Conservation (phyloP, 2,797 vertebrate species). For the Eptatretus atami region DNA sequence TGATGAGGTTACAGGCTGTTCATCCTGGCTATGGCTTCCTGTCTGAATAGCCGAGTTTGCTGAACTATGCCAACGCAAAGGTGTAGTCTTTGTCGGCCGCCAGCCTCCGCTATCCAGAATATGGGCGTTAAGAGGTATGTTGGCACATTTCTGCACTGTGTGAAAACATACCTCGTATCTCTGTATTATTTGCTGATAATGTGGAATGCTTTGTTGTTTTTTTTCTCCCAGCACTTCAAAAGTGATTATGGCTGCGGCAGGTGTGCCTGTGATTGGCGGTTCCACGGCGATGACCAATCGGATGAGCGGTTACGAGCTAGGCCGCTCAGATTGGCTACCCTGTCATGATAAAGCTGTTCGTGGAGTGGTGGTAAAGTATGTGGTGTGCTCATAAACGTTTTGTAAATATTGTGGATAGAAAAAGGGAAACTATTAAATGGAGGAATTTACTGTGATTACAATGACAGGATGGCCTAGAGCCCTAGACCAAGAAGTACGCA, state of each 20-base stretch:
- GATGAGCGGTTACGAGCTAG: slow-evolving; percentile 30
- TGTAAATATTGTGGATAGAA: too few relatives aligned
- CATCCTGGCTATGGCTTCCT: slow-evolving; percentile 96
- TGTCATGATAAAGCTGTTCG: slow-evolving; percentile 77
- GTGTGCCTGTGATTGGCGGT: slow-evolving; percentile 68
- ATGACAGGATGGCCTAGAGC: not conserved
- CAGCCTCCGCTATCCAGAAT: slow-evolving; percentile 70
- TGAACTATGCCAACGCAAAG: slow-evolving; percentile 52
- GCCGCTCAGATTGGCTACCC: slow-evolving; percentile 48
- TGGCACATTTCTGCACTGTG: too few relatives aligned
- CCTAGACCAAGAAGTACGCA: not conserved
- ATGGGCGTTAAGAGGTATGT: slow-evolving; percentile 92
- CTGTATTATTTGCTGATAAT: slow-evolving; percentile 10
- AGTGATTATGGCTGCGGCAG: slow-evolving; percentile 78
- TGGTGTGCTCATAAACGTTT: too few relatives aligned
- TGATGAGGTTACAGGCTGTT: slow-evolving; percentile 30
- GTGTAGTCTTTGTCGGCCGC: slow-evolving; percentile 73
- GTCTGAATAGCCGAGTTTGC: slow-evolving; percentile 90
- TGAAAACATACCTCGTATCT: not conserved
- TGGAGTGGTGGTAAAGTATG: slow-evolving; percentile 65
- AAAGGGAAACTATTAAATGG: too few relatives aligned
- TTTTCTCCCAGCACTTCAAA: slow-evolving; percentile 43
- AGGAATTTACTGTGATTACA: not conserved
- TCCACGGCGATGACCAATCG: slow-evolving; percentile 74
- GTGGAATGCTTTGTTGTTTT: not conserved